These are phyloP conservation scores for Cinclus mexicanus DNA, from an alignment of 2,113 vertebrate species.

Conservation along the genomic window DNA sequence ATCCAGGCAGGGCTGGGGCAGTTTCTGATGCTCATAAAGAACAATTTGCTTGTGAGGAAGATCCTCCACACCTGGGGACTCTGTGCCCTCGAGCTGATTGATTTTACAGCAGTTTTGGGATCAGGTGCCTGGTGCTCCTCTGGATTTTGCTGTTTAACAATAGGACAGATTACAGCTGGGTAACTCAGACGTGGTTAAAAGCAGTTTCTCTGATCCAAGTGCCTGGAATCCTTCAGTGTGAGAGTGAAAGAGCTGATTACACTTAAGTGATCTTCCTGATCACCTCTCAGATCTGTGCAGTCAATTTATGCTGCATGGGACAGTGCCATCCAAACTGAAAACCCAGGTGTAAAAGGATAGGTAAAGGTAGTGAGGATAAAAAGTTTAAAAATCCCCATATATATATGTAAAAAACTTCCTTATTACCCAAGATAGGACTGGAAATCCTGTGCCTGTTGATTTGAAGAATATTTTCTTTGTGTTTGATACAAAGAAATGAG, in stretches of 20 bases:
- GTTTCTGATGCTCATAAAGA: background rate
- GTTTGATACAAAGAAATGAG: background rate
- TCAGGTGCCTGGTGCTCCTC: background rate
- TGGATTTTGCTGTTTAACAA: background rate
- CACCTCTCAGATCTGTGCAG: accelerated
- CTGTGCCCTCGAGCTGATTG: background rate
- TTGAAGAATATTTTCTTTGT: background rate
- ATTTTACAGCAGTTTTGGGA: background rate
- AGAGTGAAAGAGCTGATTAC: background rate
- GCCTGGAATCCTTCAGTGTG: background rate
- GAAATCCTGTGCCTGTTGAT: background rate
- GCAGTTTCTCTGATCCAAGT: background rate
- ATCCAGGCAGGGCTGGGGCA: background rate
- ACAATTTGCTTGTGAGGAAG: background rate
- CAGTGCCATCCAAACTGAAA: background rate
- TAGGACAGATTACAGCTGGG: background rate
- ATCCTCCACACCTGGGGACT: accelerated
- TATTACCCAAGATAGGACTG: background rate
- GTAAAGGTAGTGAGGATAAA: background rate
- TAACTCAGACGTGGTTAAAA: background rate
- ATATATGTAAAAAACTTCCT: background rate
- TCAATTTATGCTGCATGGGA: background rate
- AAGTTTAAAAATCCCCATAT: background rate
- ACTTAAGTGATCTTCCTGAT: accelerated
- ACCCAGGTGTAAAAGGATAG: accelerated